Evolutionary conservation across 1,140 invertebrate genomes (phyloP), one percentile per base, ranked within the genome.

Genomic region (Octopus bimaculoides): DNA sequence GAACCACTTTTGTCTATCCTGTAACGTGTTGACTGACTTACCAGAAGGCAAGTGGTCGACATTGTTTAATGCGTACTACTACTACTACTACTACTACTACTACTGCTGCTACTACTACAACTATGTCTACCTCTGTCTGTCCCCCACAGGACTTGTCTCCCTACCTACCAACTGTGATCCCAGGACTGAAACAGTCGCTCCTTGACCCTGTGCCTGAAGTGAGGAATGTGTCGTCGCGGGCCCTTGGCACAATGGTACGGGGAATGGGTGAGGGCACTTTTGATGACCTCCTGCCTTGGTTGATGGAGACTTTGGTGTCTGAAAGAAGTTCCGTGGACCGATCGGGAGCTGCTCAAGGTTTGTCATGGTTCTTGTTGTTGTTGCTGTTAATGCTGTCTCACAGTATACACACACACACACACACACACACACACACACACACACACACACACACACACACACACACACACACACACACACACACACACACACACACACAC

Each of bases 181-280:
- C 98, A 5, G 98, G 98, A 0, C 88, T 99, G 56, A 99, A 99
- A 89, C 95, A 94, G 66, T 99, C 97, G 75, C 91, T 99, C 66
- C 91, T 99, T 5, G 98, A 99, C 92, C 98, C 98, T 10, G 98
- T 99, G 12, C 98, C 98, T 0, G 98, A 99, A 92, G 96, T 97
- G 8, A 92, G 97, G 66, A 95, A 94, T 77, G 96, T 98, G 9
- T 97, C 97, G 8, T 95, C 97, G 0, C 92, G 96, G 83, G 97
- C 97, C 17, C 91, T 99, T 6, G 98, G 98, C 61, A 97, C 98
- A 0, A 99, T 99, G 96, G 97, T 99, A 10, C 92, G 93, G 69
- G 97, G 97, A 81, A 98, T 99, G 94, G 98, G 97, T 41, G 97
- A 98, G 91, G 93, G 94, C 54, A 96, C 95, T 84, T 98, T 99